Base-by-base conservation (phyloP, 2,888 invertebrate genomes). In the Helleia helle region DNA sequence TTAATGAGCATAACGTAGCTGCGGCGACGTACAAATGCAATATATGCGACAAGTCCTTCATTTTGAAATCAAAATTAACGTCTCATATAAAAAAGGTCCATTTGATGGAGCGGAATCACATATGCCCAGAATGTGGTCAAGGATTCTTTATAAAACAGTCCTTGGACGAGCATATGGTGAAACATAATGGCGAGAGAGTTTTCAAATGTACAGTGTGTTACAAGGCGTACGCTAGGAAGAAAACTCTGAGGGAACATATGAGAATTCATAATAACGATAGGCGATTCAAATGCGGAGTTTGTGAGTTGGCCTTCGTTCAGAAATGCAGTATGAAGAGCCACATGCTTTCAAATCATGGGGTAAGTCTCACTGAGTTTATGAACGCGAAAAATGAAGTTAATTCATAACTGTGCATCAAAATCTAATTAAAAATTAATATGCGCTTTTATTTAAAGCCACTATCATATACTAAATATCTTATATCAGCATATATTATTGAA, bases 251-350 rank as follows among this genome's bases (percentile, higher is more conserved):
- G 1, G 79, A 81, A 37, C 81, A 83, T 50, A 74, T 81, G 75
- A 27, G 80, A n/a, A 81, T 81, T 2, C 83, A 83, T 42, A 74
- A 77, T 40, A 77, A 83, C 41, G 81, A 81, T 46, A 68, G 75
- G 24, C 43, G 81, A 2, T 81, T 81, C 12, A 77, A 76, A 27
- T 83, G 83, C 31, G 73, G 69, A 0, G 55, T 79, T 0, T 83
- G 83, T 34, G 61, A 62, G 0, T 4, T 71, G 0, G 71, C 80
- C 0, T 83, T 83, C 24, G 79, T 83, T 0, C 83, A 83, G 36
- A 83, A 83, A 25, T 56, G 58, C 27, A 51, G 77, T 52, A 55
- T 81, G 47, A 81, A 81, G 25, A 74, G 75, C 39, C 81, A 81
- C 50, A 76, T 83, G 76, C 12, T 77, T 13, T 76, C 79, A 0